Base-by-base conservation (phyloP, 2,888 invertebrate genomes). In the Eueremaeus valkanovi region DNA sequence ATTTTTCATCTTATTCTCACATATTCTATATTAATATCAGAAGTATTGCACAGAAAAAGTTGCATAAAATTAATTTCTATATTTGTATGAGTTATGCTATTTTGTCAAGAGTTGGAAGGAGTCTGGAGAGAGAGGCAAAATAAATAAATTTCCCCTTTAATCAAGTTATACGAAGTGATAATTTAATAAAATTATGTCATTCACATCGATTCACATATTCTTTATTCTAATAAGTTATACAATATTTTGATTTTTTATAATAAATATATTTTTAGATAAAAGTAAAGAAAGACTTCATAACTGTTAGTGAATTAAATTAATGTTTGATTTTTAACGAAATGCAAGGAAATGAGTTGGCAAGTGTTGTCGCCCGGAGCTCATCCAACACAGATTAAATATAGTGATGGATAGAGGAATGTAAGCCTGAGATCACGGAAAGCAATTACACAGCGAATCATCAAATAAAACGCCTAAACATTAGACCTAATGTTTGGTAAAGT, bases 111-210 rank as follows among this genome's bases (percentile, higher is more conserved):
- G 51, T 21, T 51, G 51, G 21, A 21, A 21, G 21, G 40, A 40
- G 13, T n/a, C n/a, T n/a, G n/a, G n/a, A n/a, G n/a, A n/a, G n/a
- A n/a, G n/a, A 40, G 11, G 40, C 2, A 21, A 51, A 51, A 51
- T 51, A 61, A 61, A 61, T 61, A 61, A 61, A 29, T 31, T 61
- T 31, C 31, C 45, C 24, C 51, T 51, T 61, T 61, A 61, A 61
- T 61, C 61, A 13, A 31, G 61, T 61, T 61, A 61, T 61, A 61
- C 11, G 13, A 27, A 29, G 61, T 27, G 29, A 61, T 61, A 61
- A 61, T 61, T 61, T 61, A 33, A 61, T 61, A 61, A 61, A 61
- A 61, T 16, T 29, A 29, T 61, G 13, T 61, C 31, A 24, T 51
- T 21, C 61, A 3, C 61, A 31, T 61, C 61, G 16, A 3, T 61